phyloP scores from a whole-genome alignment of 23 tunicate species.

The Halocynthia aurantium region DNA sequence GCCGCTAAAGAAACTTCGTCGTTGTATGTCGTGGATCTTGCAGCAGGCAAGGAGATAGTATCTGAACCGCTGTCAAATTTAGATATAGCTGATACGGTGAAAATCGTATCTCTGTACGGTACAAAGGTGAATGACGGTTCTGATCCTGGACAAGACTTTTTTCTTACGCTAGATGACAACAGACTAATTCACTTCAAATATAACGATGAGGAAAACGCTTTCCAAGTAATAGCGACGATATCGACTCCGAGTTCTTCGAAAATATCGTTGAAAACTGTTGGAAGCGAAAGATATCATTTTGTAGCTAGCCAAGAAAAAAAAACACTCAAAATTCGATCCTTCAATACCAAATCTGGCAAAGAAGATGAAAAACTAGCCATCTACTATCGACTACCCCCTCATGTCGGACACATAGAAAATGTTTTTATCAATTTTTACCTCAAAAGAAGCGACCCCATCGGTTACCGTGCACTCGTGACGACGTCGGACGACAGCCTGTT shows the following conservation, averaged over 20 bases:
- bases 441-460: constrained; percentile 51
- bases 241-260: not conserved
- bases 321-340: not conserved
- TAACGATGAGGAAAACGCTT: not conserved
- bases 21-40: constrained; percentile 15
- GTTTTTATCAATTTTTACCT: constrained; percentile 54
- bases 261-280: not conserved
- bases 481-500: constrained; percentile 30
- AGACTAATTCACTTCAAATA: constrained; percentile 3
- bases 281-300: constrained; percentile 15
- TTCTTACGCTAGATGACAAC: not conserved
- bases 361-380: constrained; percentile 18
- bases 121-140: not conserved
- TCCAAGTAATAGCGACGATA: not conserved
- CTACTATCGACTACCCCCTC: constrained; percentile 23
- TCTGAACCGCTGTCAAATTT: not conserved
- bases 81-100: not conserved
- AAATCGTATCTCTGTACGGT: not conserved
- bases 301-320: not conserved
- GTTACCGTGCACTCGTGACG: constrained; percentile 39
- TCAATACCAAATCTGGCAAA: constrained; percentile 5
- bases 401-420: constrained; percentile 23
- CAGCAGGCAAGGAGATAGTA: not conserved
- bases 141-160: constrained; percentile 5
- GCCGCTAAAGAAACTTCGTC: constrained; percentile 6